Evolutionary conservation across 2,797 vertebrate species (phyloP).

Genomic region (Molossus molossus): DNA sequence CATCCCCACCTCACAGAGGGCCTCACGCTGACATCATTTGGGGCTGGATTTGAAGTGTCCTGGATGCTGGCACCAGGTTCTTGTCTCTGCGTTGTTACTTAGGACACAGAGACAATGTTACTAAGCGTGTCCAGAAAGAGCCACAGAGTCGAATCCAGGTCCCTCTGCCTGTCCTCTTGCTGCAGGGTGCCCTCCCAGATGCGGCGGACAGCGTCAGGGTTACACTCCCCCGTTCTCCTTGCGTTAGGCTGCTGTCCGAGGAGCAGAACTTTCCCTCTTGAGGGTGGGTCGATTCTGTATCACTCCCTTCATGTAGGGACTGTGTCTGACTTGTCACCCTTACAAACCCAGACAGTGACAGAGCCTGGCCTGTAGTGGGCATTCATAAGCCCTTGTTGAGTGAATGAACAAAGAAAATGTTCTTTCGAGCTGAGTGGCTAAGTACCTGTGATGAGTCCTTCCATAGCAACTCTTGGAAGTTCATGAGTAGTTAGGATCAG

Average conservation of each 20-base stretch:
- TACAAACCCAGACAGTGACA: fast-evolving
- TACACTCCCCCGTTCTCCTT: neutral
- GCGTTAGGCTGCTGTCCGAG: neutral
- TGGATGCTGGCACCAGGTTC: neutral
- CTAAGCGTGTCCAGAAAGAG: neutral
- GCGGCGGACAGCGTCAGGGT: neutral
- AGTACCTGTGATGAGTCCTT: neutral
- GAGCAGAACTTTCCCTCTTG: neutral
- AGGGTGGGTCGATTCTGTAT: neutral
- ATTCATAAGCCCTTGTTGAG: neutral
- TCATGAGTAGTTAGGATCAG: neutral
- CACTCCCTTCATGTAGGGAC: neutral
- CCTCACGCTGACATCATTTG: neutral
- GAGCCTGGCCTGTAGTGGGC: neutral
- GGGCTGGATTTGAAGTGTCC: neutral
- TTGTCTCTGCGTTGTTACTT: neutral
- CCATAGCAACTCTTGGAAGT: too few relatives aligned
- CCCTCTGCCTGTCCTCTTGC: neutral
- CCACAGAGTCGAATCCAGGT: too few relatives aligned
- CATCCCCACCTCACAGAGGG: neutral
- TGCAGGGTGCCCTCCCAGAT: too few relatives aligned
- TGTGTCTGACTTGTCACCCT: neutral
- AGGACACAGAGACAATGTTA: neutral
- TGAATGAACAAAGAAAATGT: neutral
- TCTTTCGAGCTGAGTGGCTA: neutral